Evolutionary conservation across 2,113 vertebrate species (phyloP), one percentile per base, ranked within the genome.

Genomic region (Lagopus muta): DNA sequence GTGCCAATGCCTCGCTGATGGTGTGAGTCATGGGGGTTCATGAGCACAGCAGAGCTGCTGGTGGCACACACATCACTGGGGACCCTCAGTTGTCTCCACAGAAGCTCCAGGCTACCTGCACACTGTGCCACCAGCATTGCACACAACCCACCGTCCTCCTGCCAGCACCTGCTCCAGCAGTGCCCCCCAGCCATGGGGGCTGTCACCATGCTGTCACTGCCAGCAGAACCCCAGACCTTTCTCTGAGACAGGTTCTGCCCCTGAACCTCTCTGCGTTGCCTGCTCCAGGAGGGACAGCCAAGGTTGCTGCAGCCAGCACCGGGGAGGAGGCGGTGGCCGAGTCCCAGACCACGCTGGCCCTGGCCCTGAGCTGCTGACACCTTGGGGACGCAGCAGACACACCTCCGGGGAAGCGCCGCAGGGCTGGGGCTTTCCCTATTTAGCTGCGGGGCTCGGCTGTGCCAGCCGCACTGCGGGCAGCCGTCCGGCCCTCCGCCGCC

Each of bases 371-470:
- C 92, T 86, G 28, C 94, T 89, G 96, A 94, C 94, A 97, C 93
- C 95, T 74, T 48, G 30, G 90, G 93, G 86, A 95, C 25, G 50
- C 30, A 58, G 80, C 48, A 14, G 95, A 94, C 95, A 97, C 96
- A 97, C 97, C 95, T 97, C 93, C 45, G 67, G 73, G 36, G 0
- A 64, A 75, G 87, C 47, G 28, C 34, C 88, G 89, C 86, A 71
- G 92, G 93, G 93, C 52, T 93, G 96, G 57, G 89, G 95, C 95
- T 97, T 96, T 90, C 94, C 89, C 75, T 93, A 95, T 96, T 89
- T 96, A 97, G 95, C 89, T 71, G 30, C 74, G 52, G 0, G 2
- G 48, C 81, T 89, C 0, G 13, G 54, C 40, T 42, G 81, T 75
- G 92, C 65, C 45, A 54, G 88, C 54, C 93, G 74, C 89, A 83